Percentiles rank a stretch among this genome's conserved stretches.
Conservation (phyloP, 1,140 invertebrate species). For the Charaxes varanes region DNA sequence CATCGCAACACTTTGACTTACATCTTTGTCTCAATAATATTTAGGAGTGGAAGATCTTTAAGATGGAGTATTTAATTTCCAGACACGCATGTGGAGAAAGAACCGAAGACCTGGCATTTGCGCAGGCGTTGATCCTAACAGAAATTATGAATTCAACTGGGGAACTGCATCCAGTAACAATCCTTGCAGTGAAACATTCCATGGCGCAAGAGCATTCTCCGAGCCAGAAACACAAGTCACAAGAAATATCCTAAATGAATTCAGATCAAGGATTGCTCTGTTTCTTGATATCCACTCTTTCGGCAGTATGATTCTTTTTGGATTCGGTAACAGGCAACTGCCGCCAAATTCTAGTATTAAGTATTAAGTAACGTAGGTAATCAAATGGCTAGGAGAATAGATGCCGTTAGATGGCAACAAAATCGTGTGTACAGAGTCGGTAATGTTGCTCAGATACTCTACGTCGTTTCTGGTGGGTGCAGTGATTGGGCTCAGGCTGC, state of each 20-base stretch:
- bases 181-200: slow-evolving; percentile 81
- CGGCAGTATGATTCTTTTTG: slow-evolving; percentile 74
- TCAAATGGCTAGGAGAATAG: slow-evolving; percentile 38
- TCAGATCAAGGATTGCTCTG: slow-evolving; percentile 60
- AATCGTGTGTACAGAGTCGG: slow-evolving; percentile 11
- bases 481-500: slow-evolving; percentile 44
- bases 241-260: slow-evolving; percentile 48
- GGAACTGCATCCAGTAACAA: slow-evolving; percentile 67
- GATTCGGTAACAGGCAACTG: slow-evolving; percentile 25
- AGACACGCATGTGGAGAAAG: slow-evolving; percentile 26
- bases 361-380: slow-evolving; percentile 41
- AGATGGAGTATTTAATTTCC: too few species aligned
- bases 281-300: slow-evolving; percentile 79
- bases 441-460: slow-evolving; percentile 9
- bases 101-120: slow-evolving; percentile 41
- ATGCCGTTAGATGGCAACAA: slow-evolving; percentile 32
- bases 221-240: slow-evolving; percentile 78
- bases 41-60: too few species aligned
- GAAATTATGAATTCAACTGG: slow-evolving; percentile 77
- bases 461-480: slow-evolving; percentile 31
- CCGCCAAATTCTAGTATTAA: slow-evolving; percentile 69
- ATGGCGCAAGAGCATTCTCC: slow-evolving; percentile 80
- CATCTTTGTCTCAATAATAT: too few species aligned
- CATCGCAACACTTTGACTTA: too few species aligned
- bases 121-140: slow-evolving; percentile 77